Evolutionary conservation across 1,140 invertebrate species (phyloP), one percentile per base, ranked within the genome.

Genomic region (Ooceraea biroi): DNA sequence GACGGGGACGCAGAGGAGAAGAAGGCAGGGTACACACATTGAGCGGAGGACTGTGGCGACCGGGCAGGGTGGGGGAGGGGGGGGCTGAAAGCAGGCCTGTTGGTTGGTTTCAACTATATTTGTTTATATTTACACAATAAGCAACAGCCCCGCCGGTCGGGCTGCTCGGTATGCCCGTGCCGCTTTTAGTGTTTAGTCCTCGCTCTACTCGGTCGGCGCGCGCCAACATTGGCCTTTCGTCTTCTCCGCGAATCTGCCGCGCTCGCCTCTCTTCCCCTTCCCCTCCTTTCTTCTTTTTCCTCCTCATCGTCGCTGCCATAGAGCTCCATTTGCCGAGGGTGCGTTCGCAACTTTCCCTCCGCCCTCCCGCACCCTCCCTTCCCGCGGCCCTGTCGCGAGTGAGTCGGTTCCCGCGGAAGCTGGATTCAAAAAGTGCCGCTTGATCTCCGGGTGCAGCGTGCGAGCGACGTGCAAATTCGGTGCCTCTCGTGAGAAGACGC

Each of bases 51-150:
- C 83, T 82, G 69, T 11, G 74, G 74, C 76, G 61, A 48, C 69
- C n/a, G n/a, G 73, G 27, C 63, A 46, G 27, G 25, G 55, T 25
- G 77, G 83, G 46, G 85, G 66, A 14, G 71, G 57, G 71, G 57
- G 80, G 22, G 46, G 74, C 92, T 94, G 92, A 93, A 94, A 93
- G 93, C 92, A 94, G 93, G 94, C 94, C 94, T 94, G 93, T 94
- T 94, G 94, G 94, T 94, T 93, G 93, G 94, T 94, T 93, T 94
- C 93, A 92, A 92, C 93, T 93, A 94, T 94, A 94, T 94, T 94
- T 94, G 93, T 94, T 94, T 94, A 94, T 94, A 94, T 94, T 94
- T 94, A 94, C 94, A 94, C 94, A 94, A 94, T 94, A 94, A 94
- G 94, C 94, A 94, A 94, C 92, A 93, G 93, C 92, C 92, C 91